phyloP scores from a whole-genome alignment of 1,140 invertebrate genomes.

The Leucophenga varia region DNA sequence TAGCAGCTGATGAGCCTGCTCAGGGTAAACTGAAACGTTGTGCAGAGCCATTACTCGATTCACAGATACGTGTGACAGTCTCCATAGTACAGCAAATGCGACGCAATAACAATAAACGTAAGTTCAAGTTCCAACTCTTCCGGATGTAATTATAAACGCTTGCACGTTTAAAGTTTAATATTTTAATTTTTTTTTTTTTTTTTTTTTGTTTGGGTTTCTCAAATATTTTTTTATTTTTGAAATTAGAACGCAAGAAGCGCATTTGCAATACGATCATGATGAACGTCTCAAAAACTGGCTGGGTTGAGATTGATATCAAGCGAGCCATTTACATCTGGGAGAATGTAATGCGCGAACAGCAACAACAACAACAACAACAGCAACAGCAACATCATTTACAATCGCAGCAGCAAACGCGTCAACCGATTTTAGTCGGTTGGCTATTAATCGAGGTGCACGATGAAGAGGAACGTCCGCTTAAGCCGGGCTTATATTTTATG shows the following conservation, averaged over 20 bases:
- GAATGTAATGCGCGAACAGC: slow-evolving; percentile 20
- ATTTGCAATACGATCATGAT: slow-evolving; percentile 53
- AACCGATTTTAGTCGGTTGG: slow-evolving; percentile 32
- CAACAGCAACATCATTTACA: slow-evolving; percentile 1
- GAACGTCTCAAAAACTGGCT: slow-evolving; percentile 38
- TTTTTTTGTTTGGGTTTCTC: not conserved
- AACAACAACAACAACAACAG: slow-evolving; percentile 16
- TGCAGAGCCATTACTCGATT: slow-evolving; percentile 27
- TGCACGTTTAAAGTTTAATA: not conserved
- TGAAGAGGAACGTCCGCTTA: slow-evolving; percentile 46
- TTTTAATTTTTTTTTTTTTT: not conserved
- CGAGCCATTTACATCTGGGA: slow-evolving; percentile 49
- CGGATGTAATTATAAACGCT: not conserved
- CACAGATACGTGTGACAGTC: slow-evolving; percentile 48
- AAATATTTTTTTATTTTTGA: not conserved
- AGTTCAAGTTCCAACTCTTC: too few relatives aligned
- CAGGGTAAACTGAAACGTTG: slow-evolving; percentile 14
- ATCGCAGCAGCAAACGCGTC: slow-evolving; percentile 3
- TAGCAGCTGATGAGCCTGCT: not conserved
- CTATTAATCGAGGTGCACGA: slow-evolving; percentile 52
- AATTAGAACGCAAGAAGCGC: slow-evolving; percentile 47
- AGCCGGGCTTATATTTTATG: slow-evolving; percentile 45
- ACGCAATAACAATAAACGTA: slow-evolving; percentile 44
- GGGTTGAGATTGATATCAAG: slow-evolving; percentile 53
- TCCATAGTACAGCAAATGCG: slow-evolving; percentile 43